These are phyloP conservation scores for Liparis tanakae DNA, from an alignment of 2,797 vertebrate species.

Conservation along the genomic window DNA sequence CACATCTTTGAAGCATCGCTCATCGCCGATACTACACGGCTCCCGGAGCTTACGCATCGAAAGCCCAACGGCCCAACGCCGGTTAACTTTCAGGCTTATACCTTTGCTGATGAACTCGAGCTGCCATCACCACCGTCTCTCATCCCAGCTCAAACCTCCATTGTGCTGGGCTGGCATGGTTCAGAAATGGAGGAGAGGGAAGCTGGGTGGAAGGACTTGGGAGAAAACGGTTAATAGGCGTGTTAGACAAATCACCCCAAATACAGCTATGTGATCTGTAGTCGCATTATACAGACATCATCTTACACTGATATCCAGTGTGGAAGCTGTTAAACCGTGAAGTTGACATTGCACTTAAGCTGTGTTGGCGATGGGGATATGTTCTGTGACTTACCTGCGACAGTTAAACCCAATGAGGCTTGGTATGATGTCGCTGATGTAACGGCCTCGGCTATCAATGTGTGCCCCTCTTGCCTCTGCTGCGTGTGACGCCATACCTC, in stretches of 20 bases:
- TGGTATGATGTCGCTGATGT: conserved; percentile 45
- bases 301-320: conserved; percentile 8
- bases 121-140: conserved; percentile 63
- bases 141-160: conserved; percentile 67
- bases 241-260: conserved; percentile 28
- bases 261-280: conserved; percentile 20
- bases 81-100: conserved; percentile 77
- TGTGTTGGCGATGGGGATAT: conserved; percentile 3
- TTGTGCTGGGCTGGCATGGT: conserved; percentile 55
- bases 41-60: conserved; percentile 70
- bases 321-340: conserved; percentile 38
- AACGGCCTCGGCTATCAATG: conserved; percentile 36
- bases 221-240: conserved; percentile 54
- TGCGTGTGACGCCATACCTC: conserved; percentile 8
- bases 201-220: conserved; percentile 43
- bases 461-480: conserved; percentile 30
- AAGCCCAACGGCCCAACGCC: conserved; percentile 69
- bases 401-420: conserved; percentile 55
- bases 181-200: conserved; percentile 59
- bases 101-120: conserved; percentile 69
- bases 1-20: conserved; percentile 75
- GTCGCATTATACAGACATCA: conserved; percentile 2
- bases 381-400: conserved; percentile 31
- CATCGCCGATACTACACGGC: conserved; percentile 57
- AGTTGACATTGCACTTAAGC: conserved; percentile 34